A percentile compares a stretch with the other conserved stretches of the same genome.
Evolutionary conservation across 2,888 invertebrate genomes (phyloP).

Genomic region (Drosophila hamatofila): DNA sequence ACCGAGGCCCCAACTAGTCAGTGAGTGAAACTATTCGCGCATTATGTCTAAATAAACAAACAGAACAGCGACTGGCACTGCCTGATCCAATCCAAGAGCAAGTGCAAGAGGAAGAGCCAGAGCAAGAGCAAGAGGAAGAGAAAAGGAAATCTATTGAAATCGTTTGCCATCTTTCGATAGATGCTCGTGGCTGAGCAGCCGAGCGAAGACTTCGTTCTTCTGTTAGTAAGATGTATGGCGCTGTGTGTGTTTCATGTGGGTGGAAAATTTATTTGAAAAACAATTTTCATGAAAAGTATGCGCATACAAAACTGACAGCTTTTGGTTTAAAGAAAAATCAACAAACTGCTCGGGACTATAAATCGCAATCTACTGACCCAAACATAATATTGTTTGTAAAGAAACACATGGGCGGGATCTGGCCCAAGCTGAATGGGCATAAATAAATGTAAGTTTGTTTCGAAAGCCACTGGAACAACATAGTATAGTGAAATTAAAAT

Average conservation of each 20-base stretch:
- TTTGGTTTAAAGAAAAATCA: conserved; percentile 71
- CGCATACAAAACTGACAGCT: conserved; percentile 78
- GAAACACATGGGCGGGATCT: conserved; percentile 55
- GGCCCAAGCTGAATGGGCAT: conserved; percentile 4
- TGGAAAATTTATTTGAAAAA: conserved; percentile 78
- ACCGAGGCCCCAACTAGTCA: conserved; percentile 48
- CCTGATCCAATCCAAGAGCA: conserved; percentile 38
- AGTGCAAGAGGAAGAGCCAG: conserved; percentile 12
- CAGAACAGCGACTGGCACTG: conserved; percentile 44
- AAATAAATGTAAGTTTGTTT: conserved; percentile 27
- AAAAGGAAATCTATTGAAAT: conserved; percentile 50
- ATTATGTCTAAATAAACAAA: conserved; percentile 80
- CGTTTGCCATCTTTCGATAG: conserved; percentile 42
- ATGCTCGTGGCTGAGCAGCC: conserved; percentile 11
- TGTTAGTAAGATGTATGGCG: conserved; percentile 64
- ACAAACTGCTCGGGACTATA: conserved; percentile 67
- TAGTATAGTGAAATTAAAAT: neutral
- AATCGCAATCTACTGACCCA: conserved; percentile 72
- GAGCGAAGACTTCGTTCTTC: conserved; percentile 21
- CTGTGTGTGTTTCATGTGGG: conserved; percentile 53
- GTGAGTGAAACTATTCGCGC: conserved; percentile 79
- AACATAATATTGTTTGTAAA: conserved; percentile 59
- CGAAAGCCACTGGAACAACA: neutral
- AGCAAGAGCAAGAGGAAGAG: conserved; percentile 1
- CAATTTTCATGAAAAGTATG: conserved; percentile 79